Base-by-base conservation (phyloP, 2,113 vertebrate genomes). In the Leptocoma aspasia region DNA sequence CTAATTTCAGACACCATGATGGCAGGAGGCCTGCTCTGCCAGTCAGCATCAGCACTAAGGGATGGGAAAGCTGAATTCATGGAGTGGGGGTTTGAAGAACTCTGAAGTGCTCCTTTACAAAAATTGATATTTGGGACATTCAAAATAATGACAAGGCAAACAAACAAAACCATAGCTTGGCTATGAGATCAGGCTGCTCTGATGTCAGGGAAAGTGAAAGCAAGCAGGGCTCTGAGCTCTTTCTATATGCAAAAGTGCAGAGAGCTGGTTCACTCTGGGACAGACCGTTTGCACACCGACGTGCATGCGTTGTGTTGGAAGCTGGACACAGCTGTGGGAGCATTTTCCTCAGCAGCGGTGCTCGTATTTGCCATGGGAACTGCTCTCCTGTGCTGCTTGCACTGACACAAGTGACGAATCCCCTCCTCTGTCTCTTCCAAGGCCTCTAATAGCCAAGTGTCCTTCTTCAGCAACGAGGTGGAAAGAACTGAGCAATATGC, bases 291-390 rank as follows among this genome's bases (percentile, higher is more conserved):
- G 28, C 12, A 15, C 22, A 9, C 4, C 2, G 8, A 71, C 50
- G 27, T 6, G 19, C 11, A 17, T 5, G 4, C 2, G 1, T 6
- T 7, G 20, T 19, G 9, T 7, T 56, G 28, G 33, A 37, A 56
- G 33, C 1, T 15, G 14, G 23, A 9, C 22, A 35, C 13, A 9
- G 20, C 45, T 70, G 15, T 19, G 42, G 57, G 44, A 73, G 17
- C 42, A 10, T 22, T 89, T 70, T 28, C 7, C 15, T 57, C 44
- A 52, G 50, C 22, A 47, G 13, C 22, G 42, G 3, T 11, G 10
- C 52, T 57, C 2, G 0, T 4, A 15, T n/a, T 23, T 15, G 1
- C 39, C 24, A 7, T 1, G 0, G 15, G 13, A 52, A 24, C 31
- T 12, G 10, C 39, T 82, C 35, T 64, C 31, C 17, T 37, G 18